These are phyloP conservation scores for Solenopsis invicta DNA, from an alignment of 1,140 invertebrate genomes.

Conservation along the genomic window DNA sequence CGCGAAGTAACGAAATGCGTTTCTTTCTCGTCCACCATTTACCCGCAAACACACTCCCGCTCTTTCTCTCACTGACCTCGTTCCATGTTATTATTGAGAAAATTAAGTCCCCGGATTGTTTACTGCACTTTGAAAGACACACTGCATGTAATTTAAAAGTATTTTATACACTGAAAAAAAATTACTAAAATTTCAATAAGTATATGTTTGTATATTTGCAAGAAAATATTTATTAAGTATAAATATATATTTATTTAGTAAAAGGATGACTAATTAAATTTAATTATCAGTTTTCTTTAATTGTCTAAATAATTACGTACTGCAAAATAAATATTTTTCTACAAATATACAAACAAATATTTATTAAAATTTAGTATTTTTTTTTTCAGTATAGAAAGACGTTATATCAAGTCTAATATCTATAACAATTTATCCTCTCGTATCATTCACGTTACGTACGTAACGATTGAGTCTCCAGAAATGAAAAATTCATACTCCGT, in stretches of 20 bases:
- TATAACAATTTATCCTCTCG: background rate
- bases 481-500: background rate
- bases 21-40: slow-evolving; percentile 68
- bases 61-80: background rate
- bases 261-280: too few species aligned
- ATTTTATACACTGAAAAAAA: too few species aligned
- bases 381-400: too few species aligned
- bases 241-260: too few species aligned
- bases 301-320: too few species aligned
- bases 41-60: background rate
- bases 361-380: too few species aligned
- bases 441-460: background rate
- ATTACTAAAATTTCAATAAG: too few species aligned
- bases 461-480: background rate
- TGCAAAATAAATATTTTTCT: too few species aligned
- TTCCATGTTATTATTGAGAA: slow-evolving; percentile 12
- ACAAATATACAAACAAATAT: too few species aligned
- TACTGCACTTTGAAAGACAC: background rate
- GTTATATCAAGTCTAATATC: background rate
- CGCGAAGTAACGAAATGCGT: slow-evolving; percentile 55
- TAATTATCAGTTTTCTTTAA: too few species aligned
- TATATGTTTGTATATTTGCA: too few species aligned
- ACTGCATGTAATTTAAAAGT: background rate
- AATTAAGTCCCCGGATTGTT: background rate
- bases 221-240: too few species aligned